Conservation (phyloP, 2,797 vertebrate species). For the Sebastes trivittatus region DNA sequence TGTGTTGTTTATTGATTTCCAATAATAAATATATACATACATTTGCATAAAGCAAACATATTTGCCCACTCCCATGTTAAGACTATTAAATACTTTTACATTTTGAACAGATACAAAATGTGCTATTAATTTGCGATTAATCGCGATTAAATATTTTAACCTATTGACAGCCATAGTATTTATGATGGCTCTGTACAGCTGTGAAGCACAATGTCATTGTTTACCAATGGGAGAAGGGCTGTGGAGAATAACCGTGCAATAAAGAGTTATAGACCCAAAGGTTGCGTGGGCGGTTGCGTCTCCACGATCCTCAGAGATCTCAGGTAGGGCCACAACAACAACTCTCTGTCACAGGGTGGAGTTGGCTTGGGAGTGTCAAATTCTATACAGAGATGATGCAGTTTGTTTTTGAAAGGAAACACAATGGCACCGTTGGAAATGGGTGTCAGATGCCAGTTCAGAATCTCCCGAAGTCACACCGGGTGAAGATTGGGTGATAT, state of each 20-base stretch:
- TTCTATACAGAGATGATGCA: slow-evolving; percentile 48
- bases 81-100: too few species aligned
- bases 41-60: too few species aligned
- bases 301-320: neutral
- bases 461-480: slow-evolving; percentile 21
- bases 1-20: too few species aligned
- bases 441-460: slow-evolving; percentile 34
- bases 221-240: neutral
- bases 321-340: slow-evolving; percentile 35
- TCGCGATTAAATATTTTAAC: too few species aligned
- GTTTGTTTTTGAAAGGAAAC: slow-evolving; percentile 56
- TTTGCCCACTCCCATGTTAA: too few species aligned
- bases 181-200: neutral
- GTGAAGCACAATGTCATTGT: slow-evolving; percentile 13
- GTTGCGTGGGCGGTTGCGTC: neutral
- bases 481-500: slow-evolving; percentile 15
- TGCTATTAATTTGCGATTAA: too few species aligned
- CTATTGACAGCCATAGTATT: too few species aligned
- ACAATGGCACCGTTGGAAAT: slow-evolving; percentile 38
- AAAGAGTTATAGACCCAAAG: neutral
- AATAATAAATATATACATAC: too few species aligned
- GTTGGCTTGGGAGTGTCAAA: slow-evolving; percentile 40
- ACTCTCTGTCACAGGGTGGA: slow-evolving; percentile 38
- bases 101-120: too few species aligned
- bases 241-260: neutral